These are phyloP conservation scores for Sylvia borin DNA, from an alignment of 2,797 vertebrate species.

Conservation along the genomic window DNA sequence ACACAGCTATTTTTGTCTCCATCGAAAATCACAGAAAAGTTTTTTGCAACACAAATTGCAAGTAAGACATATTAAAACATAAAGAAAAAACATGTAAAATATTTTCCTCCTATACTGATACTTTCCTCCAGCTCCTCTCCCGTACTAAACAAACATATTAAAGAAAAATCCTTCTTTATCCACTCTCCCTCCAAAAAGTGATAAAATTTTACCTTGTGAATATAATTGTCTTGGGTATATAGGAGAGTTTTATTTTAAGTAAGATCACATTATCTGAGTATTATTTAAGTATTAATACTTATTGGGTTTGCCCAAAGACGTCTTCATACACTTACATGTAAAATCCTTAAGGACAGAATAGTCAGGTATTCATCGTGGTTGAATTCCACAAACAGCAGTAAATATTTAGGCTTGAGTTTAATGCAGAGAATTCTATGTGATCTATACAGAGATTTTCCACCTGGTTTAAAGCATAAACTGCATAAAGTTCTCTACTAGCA, in stretches of 20 bases:
- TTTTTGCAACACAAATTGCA: background rate
- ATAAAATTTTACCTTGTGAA: background rate
- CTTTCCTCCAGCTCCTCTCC: background rate
- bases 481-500: background rate
- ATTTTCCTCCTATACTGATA: background rate
- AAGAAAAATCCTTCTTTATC: background rate
- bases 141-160: background rate
- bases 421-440: background rate
- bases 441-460: background rate
- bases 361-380: background rate
- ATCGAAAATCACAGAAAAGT: background rate
- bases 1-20: background rate
- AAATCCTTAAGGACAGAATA: background rate
- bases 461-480: background rate
- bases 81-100: background rate
- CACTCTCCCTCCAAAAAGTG: accelerated
- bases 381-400: background rate
- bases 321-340: background rate
- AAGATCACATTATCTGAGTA: background rate
- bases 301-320: background rate
- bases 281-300: background rate
- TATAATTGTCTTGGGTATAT: background rate
- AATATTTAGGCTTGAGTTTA: background rate
- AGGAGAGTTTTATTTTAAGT: background rate
- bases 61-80: background rate